Percentiles rank a stretch among this genome's conserved stretches.
Evolutionary conservation across 2,113 vertebrate species (phyloP).

Genomic region (Chloropsis cyanopogon): DNA sequence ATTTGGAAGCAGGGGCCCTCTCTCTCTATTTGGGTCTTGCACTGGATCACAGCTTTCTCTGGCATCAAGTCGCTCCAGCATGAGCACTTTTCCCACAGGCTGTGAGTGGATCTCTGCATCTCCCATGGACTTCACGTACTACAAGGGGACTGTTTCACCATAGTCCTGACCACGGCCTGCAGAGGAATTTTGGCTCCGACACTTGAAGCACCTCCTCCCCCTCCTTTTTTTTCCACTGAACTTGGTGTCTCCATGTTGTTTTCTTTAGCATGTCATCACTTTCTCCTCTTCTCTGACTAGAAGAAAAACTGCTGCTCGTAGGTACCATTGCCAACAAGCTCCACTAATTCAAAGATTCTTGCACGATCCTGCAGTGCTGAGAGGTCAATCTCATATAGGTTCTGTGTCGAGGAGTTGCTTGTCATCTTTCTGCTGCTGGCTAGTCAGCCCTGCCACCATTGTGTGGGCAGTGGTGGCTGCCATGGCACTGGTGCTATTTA

Average conservation of each 20-base stretch:
- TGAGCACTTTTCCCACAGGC: neutral
- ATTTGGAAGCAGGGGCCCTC: neutral
- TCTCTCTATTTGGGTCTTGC: neutral
- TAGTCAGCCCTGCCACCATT: rapidly evolving
- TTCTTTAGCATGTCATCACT: neutral
- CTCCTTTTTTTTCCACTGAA: neutral
- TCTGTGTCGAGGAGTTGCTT: neutral
- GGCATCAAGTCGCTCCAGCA: neutral
- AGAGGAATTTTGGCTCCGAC: neutral
- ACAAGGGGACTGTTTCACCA: neutral
- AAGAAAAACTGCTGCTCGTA: neutral
- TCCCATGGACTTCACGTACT: neutral
- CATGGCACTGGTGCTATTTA: neutral
- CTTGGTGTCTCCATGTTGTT: neutral
- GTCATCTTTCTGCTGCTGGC: neutral
- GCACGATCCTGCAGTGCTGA: neutral
- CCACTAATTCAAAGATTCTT: neutral
- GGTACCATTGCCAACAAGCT: no score
- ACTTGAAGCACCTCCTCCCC: no score
- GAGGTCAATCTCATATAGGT: neutral
- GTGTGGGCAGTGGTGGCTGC: neutral
- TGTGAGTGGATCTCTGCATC: neutral
- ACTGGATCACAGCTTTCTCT: neutral
- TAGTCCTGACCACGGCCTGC: neutral
- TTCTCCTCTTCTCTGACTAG: neutral